Percentiles rank a stretch among this genome's conserved stretches.
Evolutionary conservation across 1,140 invertebrate genomes (phyloP).

Genomic region (Saccostrea cuccullata): DNA sequence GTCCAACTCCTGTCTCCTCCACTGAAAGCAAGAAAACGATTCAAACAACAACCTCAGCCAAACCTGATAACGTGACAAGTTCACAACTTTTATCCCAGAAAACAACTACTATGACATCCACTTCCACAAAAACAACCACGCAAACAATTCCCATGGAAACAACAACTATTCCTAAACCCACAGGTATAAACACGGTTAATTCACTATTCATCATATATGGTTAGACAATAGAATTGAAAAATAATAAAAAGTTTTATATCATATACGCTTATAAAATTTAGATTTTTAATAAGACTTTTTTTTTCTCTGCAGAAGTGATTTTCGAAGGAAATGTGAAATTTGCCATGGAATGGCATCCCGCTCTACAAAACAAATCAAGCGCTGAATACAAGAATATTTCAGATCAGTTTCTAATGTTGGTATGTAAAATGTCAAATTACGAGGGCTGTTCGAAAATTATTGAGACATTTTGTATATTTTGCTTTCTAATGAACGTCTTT

Average conservation of each 20-base stretch:
- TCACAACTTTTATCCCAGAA: too few species aligned
- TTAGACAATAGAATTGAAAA: too few species aligned
- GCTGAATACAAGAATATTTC: constrained; percentile 1
- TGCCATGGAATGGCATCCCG: neutral
- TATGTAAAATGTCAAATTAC: neutral
- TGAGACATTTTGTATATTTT: too few species aligned
- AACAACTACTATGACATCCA: neutral
- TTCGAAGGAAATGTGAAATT: constrained; percentile 23
- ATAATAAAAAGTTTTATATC: neutral
- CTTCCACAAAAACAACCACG: neutral
- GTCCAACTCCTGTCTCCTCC: too few species aligned
- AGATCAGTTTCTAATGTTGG: neutral
- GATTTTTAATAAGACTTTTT: neutral
- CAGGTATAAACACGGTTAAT: neutral
- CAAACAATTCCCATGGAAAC: neutral
- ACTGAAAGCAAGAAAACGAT: too few species aligned
- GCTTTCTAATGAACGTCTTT: too few species aligned
- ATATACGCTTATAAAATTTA: neutral
- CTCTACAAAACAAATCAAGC: neutral
- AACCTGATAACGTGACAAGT: too few species aligned
- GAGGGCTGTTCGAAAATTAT: too few species aligned
- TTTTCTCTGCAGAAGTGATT: neutral
- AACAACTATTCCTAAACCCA: neutral
- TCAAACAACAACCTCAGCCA: too few species aligned
- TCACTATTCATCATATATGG: neutral